A percentile compares a stretch with the other conserved stretches of the same genome.
These are phyloP conservation scores for Dendrocopos noguchii DNA, from an alignment of 2,113 vertebrate genomes.

Conservation along the genomic window DNA sequence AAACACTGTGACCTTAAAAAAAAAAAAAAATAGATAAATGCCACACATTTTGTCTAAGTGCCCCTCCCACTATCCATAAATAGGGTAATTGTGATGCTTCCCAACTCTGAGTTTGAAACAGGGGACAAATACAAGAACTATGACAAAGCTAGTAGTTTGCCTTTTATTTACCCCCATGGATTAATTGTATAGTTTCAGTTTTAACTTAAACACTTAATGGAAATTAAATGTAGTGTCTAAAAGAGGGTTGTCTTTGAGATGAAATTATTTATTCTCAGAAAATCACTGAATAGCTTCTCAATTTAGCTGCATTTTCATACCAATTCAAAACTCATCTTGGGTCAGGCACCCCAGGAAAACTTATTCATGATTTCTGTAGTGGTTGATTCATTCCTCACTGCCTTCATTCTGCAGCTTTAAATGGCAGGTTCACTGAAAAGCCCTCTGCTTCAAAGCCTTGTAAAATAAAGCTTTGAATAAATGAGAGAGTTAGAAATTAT, in stretches of 20 bases:
- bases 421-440: slow-evolving; percentile 19
- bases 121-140: not conserved
- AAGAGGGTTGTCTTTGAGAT: not conserved
- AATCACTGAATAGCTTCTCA: not conserved
- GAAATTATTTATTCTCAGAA: not conserved
- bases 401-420: slow-evolving; percentile 22
- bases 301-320: not conserved
- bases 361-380: not conserved
- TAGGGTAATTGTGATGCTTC: not conserved
- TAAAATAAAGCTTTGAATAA: slow-evolving; percentile 37
- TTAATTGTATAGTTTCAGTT: not conserved
- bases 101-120: not conserved
- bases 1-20: not conserved
- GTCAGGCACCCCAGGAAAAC: slow-evolving; percentile 4
- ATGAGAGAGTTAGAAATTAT: not conserved
- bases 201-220: not conserved
- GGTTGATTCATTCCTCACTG: not conserved
- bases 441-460: slow-evolving; percentile 24
- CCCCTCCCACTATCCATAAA: not conserved
- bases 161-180: not conserved
- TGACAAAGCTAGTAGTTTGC: not conserved
- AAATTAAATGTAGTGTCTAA: not conserved
- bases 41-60: not conserved
- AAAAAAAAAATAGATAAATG: slow-evolving; percentile 6
- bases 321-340: not conserved